Evolutionary conservation across 2,797 vertebrate genomes (phyloP).

Genomic region (Chrosomus eos): DNA sequence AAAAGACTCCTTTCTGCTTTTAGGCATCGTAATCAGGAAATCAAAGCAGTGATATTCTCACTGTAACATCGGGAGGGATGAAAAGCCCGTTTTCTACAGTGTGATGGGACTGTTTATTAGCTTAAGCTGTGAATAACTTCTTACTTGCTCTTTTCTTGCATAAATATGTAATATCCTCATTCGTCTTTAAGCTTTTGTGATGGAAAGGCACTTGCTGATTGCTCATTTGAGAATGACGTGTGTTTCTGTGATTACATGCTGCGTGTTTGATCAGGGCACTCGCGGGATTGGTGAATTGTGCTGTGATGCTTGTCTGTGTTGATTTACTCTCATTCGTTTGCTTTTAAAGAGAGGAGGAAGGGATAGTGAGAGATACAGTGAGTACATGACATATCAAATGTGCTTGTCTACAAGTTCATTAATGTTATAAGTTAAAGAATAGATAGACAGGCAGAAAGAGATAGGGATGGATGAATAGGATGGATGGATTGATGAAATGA

Average conservation of each 20-base stretch:
- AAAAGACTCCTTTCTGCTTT: constrained; percentile 45
- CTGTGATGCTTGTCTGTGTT: constrained; percentile 14
- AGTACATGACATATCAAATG: neutral
- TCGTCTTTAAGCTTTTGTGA: constrained; percentile 9
- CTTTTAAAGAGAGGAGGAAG: constrained; percentile 4
- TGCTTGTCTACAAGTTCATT: neutral
- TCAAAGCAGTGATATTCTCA: constrained; percentile 42
- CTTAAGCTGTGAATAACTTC: neutral
- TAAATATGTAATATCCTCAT: constrained; percentile 5
- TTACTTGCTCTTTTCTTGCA: neutral
- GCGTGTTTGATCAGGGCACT: constrained; percentile 3
- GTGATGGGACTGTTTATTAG: constrained; percentile 23
- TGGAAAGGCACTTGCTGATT: constrained; percentile 10
- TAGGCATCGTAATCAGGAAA: constrained; percentile 26
- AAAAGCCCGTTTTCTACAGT: neutral
- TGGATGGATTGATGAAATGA: neutral
- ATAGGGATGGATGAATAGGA: neutral
- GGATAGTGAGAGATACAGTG: neutral
- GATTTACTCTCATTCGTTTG: constrained; percentile 13
- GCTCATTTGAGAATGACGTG: constrained; percentile 7
- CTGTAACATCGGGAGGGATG: neutral
- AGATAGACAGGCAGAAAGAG: neutral
- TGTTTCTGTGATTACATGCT: constrained; percentile 3
- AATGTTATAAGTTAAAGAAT: neutral
- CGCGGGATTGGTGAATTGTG: constrained; percentile 10